phyloP scores from a whole-genome alignment of 2,113 vertebrate genomes.

The Nansenia antarctica region DNA sequence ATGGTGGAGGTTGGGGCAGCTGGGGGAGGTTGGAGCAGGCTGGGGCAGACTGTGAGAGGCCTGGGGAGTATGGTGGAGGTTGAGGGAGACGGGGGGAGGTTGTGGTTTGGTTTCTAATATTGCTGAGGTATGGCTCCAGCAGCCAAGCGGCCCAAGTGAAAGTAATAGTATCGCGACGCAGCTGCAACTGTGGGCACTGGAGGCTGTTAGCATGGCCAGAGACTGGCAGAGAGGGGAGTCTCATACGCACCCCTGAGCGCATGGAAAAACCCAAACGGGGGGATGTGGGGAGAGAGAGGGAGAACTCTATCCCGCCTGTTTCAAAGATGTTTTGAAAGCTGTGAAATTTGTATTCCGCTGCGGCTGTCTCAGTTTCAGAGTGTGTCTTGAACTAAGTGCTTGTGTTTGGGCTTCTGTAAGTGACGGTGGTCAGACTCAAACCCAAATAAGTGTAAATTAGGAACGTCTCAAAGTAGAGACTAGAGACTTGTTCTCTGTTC shows the following conservation, averaged over 20 bases:
- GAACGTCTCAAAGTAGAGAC: constrained; percentile 58
- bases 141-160: constrained; percentile 69
- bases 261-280: constrained; percentile 62
- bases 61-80: too few relatives aligned
- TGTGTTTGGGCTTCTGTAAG: constrained; percentile 61
- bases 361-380: constrained; percentile 56
- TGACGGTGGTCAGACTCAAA: constrained; percentile 55
- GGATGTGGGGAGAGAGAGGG: constrained; percentile 43
- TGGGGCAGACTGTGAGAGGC: background rate
- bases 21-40: background rate
- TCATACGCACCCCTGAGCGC: constrained; percentile 16
- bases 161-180: constrained; percentile 68
- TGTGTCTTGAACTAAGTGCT: constrained; percentile 50
- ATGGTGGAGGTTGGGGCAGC: too few relatives aligned
- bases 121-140: constrained; percentile 67
- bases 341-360: constrained; percentile 65
- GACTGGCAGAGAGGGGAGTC: constrained; percentile 57
- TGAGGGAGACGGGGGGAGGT: constrained; percentile 7
- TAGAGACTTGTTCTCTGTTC: constrained; percentile 51
- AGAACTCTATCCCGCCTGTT: constrained; percentile 72
- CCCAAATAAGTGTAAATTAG: constrained; percentile 62
- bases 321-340: constrained; percentile 77
- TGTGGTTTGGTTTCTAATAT: constrained; percentile 70
- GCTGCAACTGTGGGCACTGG: constrained; percentile 62
- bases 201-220: constrained; percentile 37